A percentile compares a stretch with the other conserved stretches of the same genome.
Evolutionary conservation across 30 jellyfish, hydroid and myxozoan species (phyloP).

Genomic region (Chrysaora quinquecirrha): DNA sequence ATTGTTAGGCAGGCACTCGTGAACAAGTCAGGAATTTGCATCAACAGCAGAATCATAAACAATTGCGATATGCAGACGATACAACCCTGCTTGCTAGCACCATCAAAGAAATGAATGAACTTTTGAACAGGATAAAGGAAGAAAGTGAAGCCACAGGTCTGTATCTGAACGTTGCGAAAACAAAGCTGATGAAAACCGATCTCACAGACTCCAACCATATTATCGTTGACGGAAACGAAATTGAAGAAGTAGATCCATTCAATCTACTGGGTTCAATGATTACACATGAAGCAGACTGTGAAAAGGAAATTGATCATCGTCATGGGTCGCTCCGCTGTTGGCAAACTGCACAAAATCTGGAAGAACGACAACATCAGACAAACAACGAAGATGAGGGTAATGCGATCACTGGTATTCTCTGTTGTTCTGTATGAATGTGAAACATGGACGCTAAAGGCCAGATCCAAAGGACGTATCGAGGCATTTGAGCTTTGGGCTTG

Average conservation of each 20-base stretch:
- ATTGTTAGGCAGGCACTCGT: conserved; percentile 8
- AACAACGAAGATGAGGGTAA: neutral
- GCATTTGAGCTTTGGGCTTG: conserved; percentile 31
- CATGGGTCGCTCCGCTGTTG: no score
- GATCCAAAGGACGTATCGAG: neutral
- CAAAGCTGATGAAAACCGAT: conserved; percentile 13
- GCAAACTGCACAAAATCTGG: neutral
- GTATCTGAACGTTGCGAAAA: conserved; percentile 9
- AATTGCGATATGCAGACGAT: conserved; percentile 42
- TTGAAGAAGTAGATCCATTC: conserved; percentile 7
- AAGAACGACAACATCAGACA: conserved; percentile 10
- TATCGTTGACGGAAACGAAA: neutral
- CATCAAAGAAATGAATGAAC: conserved; percentile 6
- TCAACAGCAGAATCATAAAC: conserved; percentile 21
- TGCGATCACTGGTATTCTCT: conserved; percentile 15
- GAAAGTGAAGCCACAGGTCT: conserved; percentile 15
- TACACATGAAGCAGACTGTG: conserved; percentile 11
- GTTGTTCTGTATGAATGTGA: conserved; percentile 14
- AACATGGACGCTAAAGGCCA: conserved; percentile 7
- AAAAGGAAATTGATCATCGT: neutral
- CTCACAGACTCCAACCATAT: neutral
- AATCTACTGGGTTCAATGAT: conserved; percentile 11
- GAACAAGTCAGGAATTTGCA: neutral
- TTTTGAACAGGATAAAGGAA: neutral
- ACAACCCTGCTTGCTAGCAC: conserved; percentile 19